Percentiles rank a stretch among this genome's conserved stretches.
These are phyloP conservation scores for Agriopis aurantiaria DNA, from an alignment of 2,888 invertebrate genomes.

Conservation along the genomic window DNA sequence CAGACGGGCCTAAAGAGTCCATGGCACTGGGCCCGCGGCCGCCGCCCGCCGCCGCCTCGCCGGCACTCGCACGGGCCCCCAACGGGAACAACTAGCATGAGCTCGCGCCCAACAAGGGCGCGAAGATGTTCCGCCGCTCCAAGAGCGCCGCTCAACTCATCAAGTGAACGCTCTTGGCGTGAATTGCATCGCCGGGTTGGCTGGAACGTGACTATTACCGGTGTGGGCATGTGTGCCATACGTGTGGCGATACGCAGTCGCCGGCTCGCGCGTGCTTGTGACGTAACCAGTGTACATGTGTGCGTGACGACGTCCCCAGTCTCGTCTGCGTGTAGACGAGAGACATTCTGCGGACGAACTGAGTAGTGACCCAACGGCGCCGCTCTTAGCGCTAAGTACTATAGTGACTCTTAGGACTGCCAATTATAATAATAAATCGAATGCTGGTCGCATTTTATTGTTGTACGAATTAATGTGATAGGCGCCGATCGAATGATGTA, in stretches of 20 bases:
- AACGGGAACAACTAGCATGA: slow-evolving; percentile 85
- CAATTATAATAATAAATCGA: slow-evolving; percentile 72
- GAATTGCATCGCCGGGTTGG: slow-evolving; percentile 22
- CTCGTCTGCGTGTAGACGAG: neutral
- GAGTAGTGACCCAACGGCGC: slow-evolving; percentile 20
- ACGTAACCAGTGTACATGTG: neutral
- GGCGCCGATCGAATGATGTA: slow-evolving; percentile 72
- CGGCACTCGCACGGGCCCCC: slow-evolving; percentile 66
- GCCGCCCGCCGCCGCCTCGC: slow-evolving; percentile 57
- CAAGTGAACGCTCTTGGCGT: slow-evolving; percentile 66
- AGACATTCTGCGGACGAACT: neutral
- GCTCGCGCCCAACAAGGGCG: slow-evolving; percentile 82
- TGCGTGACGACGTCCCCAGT: slow-evolving; percentile 7
- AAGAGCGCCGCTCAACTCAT: slow-evolving; percentile 85
- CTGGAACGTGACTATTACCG: neutral
- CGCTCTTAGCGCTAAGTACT: slow-evolving; percentile 55
- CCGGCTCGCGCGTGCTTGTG: neutral
- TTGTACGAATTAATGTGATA: slow-evolving; percentile 79
- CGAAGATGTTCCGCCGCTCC: slow-evolving; percentile 86
- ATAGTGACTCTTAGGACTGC: slow-evolving; percentile 78
- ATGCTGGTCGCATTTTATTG: slow-evolving; percentile 74
- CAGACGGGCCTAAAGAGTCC: slow-evolving; percentile 84
- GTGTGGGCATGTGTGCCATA: neutral
- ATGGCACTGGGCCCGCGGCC: slow-evolving; percentile 54
- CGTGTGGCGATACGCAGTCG: neutral